Evolutionary conservation across 2,888 invertebrate genomes (phyloP), one percentile per base, ranked within the genome.

Genomic region (Toxonevra muliebris): DNA sequence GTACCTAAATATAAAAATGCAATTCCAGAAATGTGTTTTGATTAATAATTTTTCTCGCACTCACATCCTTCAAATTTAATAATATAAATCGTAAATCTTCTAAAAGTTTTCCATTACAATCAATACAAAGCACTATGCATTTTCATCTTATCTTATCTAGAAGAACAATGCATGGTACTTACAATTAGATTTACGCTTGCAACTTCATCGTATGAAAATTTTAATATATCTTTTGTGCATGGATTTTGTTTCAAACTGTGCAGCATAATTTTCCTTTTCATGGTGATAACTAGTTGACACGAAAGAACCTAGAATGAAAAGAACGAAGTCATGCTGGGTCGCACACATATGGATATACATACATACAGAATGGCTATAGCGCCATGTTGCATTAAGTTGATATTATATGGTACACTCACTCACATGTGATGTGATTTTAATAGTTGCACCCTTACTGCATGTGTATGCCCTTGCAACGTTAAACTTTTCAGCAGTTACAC

Each of bases 391-490:
- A 11, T 48, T 15, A 11, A 48, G 30, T 48, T 15, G 48, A 48
- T 4, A 10, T 48, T 10, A 48, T 13, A 48, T 8, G 48, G n/a
- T n/a, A 1, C 48, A 58, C 58, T 20, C 65, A 45, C 52, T 58
- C 65, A 55, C 43, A 65, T 59, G 59, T 59, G 59, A 65, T 65
- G 59, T 55, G 59, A 42, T 53, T 65, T 65, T 65, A 65, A 65
- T 57, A 58, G 64, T 57, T 48, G 57, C 64, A 43, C n/a, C n/a
- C 15, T 57, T 55, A 12, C 45, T 45, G 30, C 45, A 57, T 63
- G 57, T 40, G 45, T 55, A 2, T 43, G 54, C 54, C 2, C 7
- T 20, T 20, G 8, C 13, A 30, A 30, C 7, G 30, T 4, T 30
- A 30, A 30, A 30, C 30, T 30, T 4, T 7, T 30, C 30, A 4